phyloP scores from a whole-genome alignment of 2,888 invertebrate genomes.

The Hypercompe scribonia region DNA sequence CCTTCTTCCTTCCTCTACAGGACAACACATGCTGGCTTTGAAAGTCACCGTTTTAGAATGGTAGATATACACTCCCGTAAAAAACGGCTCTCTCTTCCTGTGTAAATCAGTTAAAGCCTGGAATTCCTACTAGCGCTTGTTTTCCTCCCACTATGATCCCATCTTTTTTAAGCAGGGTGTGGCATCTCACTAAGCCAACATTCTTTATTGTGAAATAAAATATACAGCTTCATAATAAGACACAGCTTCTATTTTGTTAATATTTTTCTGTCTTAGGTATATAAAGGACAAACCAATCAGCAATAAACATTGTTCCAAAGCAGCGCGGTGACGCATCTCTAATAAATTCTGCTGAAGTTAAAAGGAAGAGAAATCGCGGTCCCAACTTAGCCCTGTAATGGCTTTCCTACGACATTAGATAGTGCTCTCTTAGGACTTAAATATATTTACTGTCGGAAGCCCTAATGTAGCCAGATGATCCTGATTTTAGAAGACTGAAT shows the following conservation, averaged over 20 bases:
- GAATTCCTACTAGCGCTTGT: no score
- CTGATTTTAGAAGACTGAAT: neutral
- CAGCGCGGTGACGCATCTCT: neutral
- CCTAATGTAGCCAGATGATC: conserved; percentile 4
- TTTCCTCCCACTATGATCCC: no score
- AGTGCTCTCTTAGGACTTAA: conserved; percentile 2
- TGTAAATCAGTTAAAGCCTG: no score
- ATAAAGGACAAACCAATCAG: neutral
- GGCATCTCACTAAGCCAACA: no score
- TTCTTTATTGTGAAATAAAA: no score
- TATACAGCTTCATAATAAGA: neutral
- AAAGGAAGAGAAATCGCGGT: neutral
- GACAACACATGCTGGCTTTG: no score
- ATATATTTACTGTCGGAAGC: neutral
- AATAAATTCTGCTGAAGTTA: conserved; percentile 2
- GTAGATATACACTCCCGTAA: no score
- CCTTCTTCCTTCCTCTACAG: no score
- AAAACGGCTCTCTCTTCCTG: no score
- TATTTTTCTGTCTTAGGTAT: neutral
- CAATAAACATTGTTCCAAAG: neutral
- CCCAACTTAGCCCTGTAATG: conserved; percentile 3
- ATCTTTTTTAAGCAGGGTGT: no score
- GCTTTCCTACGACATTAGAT: neutral
- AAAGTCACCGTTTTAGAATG: no score
- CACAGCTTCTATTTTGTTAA: no score